Evolutionary conservation across 2,888 invertebrate genomes (phyloP).

Genomic region (Agrotis ipsilon): DNA sequence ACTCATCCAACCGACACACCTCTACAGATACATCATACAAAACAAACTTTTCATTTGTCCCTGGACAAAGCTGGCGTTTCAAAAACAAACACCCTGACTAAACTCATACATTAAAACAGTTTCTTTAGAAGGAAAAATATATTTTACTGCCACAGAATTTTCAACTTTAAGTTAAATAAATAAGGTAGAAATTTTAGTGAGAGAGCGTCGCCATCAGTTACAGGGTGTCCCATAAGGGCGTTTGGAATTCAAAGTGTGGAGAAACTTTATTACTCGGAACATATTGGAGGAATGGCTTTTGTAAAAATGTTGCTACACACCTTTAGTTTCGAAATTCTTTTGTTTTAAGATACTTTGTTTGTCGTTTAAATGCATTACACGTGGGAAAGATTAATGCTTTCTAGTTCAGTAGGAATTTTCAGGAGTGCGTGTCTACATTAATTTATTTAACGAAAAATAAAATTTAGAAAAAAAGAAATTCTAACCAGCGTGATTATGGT

Average conservation of each 20-base stretch:
- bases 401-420: background rate
- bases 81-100: constrained; percentile 59
- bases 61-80: constrained; percentile 45
- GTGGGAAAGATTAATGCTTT: background rate
- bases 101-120: constrained; percentile 64
- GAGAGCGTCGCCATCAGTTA: constrained; percentile 47
- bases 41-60: constrained; percentile 42
- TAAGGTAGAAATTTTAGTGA: constrained; percentile 13
- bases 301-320: constrained; percentile 50
- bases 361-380: constrained; percentile 23
- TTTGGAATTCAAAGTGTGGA: constrained; percentile 77
- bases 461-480: too few relatives aligned
- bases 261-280: constrained; percentile 80
- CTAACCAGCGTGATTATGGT: too few relatives aligned
- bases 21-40: constrained; percentile 27
- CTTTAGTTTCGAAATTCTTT: constrained; percentile 22
- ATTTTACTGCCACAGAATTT: background rate
- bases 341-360: constrained; percentile 18
- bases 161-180: accelerated
- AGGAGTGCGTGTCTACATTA: too few relatives aligned
- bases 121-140: constrained; percentile 58
- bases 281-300: constrained; percentile 75
- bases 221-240: constrained; percentile 72
- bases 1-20: background rate
- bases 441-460: too few relatives aligned